Base-by-base conservation (phyloP, 2,888 invertebrate species). In the Clunio marinus region DNA sequence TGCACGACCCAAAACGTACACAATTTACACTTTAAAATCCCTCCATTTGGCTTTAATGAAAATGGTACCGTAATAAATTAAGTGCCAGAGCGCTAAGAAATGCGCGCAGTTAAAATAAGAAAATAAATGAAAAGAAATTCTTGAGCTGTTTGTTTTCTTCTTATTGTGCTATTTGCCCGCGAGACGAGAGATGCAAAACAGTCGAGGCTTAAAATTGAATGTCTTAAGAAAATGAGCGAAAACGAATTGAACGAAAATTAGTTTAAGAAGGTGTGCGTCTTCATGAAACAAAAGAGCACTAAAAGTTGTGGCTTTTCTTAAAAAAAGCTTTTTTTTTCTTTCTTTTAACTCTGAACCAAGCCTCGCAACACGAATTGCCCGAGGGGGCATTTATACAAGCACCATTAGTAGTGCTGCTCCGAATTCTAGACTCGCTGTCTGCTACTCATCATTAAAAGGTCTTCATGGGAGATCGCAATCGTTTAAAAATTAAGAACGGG, bases 21-120 rank as follows among this genome's bases (percentile, higher is more conserved):
- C 45, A 45, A 45, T 45, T 45, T 45, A 15, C 45, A 45, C 45
- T 45, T 45, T 45, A 45, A 45, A 45, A 45, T 45, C 45, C 45
- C 45, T 7, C 13, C 45, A n/a, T n/a, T n/a, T n/a, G n/a, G 45
- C 45, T 45, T 62, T 62, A 62, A 59, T 59, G 58, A 59, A 59
- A 62, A 62, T 62, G 62, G 62, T 62, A 62, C 62, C 41, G 62
- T 45, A 62, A 62, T 62, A 62, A 62, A 62, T 62, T 62, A 62
- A 62, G 45, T 45, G 62, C 32, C 32, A 17, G 45, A 62, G 62
- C 28, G 62, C 41, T 41, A 22, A 55, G 24, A 55, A 55, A 55
- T 55, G 55, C 55, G 55, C 20, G 24, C 7, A 55, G 8, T 7
- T 7, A 24, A 55, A 55, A 4, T 10, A 15, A 46, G 46, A 46